Evolutionary conservation across 1,140 invertebrate genomes (phyloP), one percentile per base, ranked within the genome.

Genomic region (silkworm (Bombyx mori)): DNA sequence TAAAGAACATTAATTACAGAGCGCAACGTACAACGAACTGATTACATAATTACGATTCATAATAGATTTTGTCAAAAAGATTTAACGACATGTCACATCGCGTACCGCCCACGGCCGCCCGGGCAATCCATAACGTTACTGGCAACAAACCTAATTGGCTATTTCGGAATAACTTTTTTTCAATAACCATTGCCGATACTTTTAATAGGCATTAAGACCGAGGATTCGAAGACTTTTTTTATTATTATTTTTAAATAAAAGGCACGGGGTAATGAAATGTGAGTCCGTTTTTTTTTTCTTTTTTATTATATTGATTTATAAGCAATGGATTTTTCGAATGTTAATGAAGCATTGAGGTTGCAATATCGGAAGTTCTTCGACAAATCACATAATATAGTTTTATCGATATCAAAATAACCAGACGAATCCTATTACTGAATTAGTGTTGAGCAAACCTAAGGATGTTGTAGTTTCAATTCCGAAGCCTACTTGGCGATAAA

Each of bases 151-250:
- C 69, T 72, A 77, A 77, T 78, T 73, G 73, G 68, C 65, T 75
- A 71, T 75, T 73, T 66, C 63, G 60, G 70, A 72, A 69, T 73
- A 69, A 22, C 62, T 50, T 50, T 69, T 68, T 73, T 78, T 77
- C 73, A 74, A 78, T 75, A 74, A 75, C 61, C 67, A 69, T 69
- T 73, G 67, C 68, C 64, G 71, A 72, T 76, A 69, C 66, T 70
- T 77, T 74, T 77, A 77, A 77, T 73, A 75, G 71, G 69, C 71
- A 73, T 72, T 77, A 75, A 69, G 65, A 71, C 60, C 65, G 68
- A 67, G 62, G 62, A 63, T 51, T 52, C 12, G 12, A 50, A 2
- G 26, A 18, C 8, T 50, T 22, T 35, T 35, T 35, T 35, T 50
- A 47, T 50, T 50, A 35, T 49, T 22, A 47, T 53, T 51, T 51